A percentile compares a stretch with the other conserved stretches of the same genome.
These are phyloP conservation scores for Pterois miles DNA, from an alignment of 2,797 vertebrate species.

Conservation along the genomic window DNA sequence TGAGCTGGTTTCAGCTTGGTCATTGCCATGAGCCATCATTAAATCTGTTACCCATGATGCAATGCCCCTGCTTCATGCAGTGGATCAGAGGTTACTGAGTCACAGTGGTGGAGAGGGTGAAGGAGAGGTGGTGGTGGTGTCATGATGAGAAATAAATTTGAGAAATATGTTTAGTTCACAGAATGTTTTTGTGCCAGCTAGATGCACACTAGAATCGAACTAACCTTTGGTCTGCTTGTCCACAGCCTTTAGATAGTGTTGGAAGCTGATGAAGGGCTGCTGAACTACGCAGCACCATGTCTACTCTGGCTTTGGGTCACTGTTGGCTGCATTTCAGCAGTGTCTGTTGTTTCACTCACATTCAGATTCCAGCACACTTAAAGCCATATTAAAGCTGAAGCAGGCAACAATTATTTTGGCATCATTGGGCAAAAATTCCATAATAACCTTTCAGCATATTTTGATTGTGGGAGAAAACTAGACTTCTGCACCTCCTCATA, in stretches of 20 bases:
- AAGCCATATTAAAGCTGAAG: conserved; percentile 7
- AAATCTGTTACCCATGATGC: conserved; percentile 44
- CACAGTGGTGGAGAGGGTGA: not conserved
- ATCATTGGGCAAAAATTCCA: too few species aligned
- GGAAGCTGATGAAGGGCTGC: conserved; percentile 15
- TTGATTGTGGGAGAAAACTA: too few species aligned
- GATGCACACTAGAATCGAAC: not conserved
- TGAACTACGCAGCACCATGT: not conserved
- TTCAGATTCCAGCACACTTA: not conserved
- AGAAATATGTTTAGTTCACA: conserved; percentile 6
- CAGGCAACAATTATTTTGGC: too few species aligned
- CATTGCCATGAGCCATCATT: conserved; percentile 54
- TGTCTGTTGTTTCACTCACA: conserved; percentile 3
- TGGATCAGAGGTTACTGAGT: conserved; percentile 15
- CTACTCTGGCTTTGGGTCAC: conserved; percentile 25
- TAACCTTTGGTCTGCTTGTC: conserved; percentile 2
- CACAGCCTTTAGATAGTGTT: not conserved
- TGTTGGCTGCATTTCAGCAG: conserved; percentile 6
- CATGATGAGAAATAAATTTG: not conserved
- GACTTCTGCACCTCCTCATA: too few species aligned
- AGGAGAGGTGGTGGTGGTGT: not conserved
- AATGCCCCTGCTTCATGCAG: conserved; percentile 11
- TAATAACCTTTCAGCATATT: too few species aligned
- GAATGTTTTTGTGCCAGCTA: not conserved
- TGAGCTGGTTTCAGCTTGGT: conserved; percentile 25